These are phyloP conservation scores for Apamea anceps DNA, from an alignment of 2,888 invertebrate genomes.

Conservation along the genomic window DNA sequence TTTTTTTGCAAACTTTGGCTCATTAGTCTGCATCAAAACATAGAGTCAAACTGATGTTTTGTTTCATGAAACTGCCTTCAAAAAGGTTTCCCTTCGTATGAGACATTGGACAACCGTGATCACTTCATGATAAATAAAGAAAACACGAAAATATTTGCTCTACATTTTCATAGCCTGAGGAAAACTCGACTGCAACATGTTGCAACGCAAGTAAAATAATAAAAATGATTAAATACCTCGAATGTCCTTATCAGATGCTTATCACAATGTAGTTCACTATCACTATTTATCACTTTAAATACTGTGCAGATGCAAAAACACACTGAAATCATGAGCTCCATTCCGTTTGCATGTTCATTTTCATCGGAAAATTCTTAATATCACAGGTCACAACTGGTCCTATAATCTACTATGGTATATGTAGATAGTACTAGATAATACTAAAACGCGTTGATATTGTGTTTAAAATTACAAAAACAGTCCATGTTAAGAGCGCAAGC, in stretches of 20 bases:
- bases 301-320: slow-evolving; percentile 83
- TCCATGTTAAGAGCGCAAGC: slow-evolving; percentile 85
- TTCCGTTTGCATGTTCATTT: slow-evolving; percentile 87
- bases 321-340: slow-evolving; percentile 89
- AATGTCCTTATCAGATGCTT: slow-evolving; percentile 83
- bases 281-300: slow-evolving; percentile 88
- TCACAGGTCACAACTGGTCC: slow-evolving; percentile 82
- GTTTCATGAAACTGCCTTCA: not conserved
- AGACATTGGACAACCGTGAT: not conserved
- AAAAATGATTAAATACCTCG: slow-evolving; percentile 79
- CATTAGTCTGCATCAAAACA: slow-evolving; percentile 24
- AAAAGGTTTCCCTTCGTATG: not conserved
- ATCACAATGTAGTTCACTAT: slow-evolving; percentile 88
- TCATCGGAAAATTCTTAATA: slow-evolving; percentile 76
- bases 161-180: slow-evolving; percentile 10
- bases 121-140: not conserved
- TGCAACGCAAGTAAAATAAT: slow-evolving; percentile 51
- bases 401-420: slow-evolving; percentile 57
- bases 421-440: slow-evolving; percentile 57
- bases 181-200: slow-evolving; percentile 33
- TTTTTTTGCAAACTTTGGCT: slow-evolving; percentile 9
- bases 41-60: not conserved
- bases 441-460: slow-evolving; percentile 71
- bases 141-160: slow-evolving; percentile 11
- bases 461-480: slow-evolving; percentile 81